Conservation (phyloP, 2,113 vertebrate genomes). For the Percina caprodes region DNA sequence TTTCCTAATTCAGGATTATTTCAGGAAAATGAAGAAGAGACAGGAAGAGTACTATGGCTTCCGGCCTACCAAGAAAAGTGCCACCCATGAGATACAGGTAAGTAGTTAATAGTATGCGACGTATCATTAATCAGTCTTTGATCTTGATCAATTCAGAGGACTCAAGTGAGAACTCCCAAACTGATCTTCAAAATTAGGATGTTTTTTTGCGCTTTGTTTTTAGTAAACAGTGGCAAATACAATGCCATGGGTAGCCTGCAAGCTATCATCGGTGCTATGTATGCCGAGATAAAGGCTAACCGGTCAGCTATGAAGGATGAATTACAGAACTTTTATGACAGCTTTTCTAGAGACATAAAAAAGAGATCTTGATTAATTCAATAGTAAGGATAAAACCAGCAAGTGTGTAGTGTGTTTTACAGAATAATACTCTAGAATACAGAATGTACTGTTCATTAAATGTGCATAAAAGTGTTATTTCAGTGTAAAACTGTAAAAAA, state of each 20-base stretch:
- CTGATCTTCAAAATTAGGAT: too few relatives aligned
- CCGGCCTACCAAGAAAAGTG: slow-evolving; percentile 87
- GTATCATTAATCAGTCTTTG: background rate
- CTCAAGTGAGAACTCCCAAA: too few relatives aligned
- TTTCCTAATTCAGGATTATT: slow-evolving; percentile 96
- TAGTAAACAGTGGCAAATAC: too few relatives aligned
- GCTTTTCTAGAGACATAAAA: too few relatives aligned
- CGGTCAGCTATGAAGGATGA: too few relatives aligned
- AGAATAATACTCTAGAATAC: background rate
- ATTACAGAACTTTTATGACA: too few relatives aligned
- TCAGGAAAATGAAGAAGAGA: slow-evolving; percentile 93
- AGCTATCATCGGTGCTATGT: too few relatives aligned
- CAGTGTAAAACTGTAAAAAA: too few relatives aligned
- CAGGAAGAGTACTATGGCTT: slow-evolving; percentile 96
- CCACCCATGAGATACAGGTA: slow-evolving; percentile 91
- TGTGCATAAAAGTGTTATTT: background rate
- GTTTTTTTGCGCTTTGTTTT: too few relatives aligned
- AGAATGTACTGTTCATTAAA: background rate
- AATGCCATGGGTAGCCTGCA: too few relatives aligned
- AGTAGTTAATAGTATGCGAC: background rate
- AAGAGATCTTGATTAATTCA: background rate
- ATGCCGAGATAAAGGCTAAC: too few relatives aligned
- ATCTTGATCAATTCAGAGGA: background rate
- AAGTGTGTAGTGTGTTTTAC: background rate
- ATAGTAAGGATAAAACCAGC: background rate